Base-by-base conservation (phyloP, 1,140 invertebrate genomes). In the Wiebesia pumilae region DNA sequence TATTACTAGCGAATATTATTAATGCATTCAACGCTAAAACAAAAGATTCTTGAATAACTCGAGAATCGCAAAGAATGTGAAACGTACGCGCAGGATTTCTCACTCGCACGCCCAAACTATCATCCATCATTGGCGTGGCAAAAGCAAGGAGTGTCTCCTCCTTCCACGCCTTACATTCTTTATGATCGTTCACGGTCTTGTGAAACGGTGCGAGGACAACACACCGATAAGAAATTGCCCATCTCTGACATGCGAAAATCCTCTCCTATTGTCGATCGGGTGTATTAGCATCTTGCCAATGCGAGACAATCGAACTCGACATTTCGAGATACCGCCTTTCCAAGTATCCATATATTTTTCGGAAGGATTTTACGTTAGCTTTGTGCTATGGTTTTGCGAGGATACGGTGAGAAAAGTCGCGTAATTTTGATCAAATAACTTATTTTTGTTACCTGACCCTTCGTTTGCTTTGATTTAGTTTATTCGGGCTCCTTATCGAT, bases 121-220 rank as follows among this genome's bases (percentile, higher is more conserved):
- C 21, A 81, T 81, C 62, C n/a, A 54, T 81, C 80, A 69, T 67
- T 69, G 80, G 80, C 33, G 71, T 24, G 40, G 14, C 24, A 43
- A 43, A 43, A 75, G 24, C 38, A 43, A 43, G 71, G 71, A 75
- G 71, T 75, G 38, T 75, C 71, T 43, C 10, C 24, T 24, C 3
- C 3, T 40, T 43, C 58, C 51, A 30, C 62, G 3, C 54, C 79
- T 62, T 58, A 27, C 35, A 43, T 69, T 47, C 80, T 81, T 69
- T 81, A 81, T 47, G 62, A 69, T 81, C 80, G 21, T 81, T 67
- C 69, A 71, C 67, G 67, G 1, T 24, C 67, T 51, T 47, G n/a
- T 43, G n/a, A n/a, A 75, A 43, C 9, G 38, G 19, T 24, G 27
- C 38, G 38, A 75, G 0, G 24, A n/a, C 14, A n/a, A 21, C 19